A percentile compares a stretch with the other conserved stretches of the same genome.
Evolutionary conservation across 2,888 invertebrate species (phyloP).

Genomic region (Melieria picta): DNA sequence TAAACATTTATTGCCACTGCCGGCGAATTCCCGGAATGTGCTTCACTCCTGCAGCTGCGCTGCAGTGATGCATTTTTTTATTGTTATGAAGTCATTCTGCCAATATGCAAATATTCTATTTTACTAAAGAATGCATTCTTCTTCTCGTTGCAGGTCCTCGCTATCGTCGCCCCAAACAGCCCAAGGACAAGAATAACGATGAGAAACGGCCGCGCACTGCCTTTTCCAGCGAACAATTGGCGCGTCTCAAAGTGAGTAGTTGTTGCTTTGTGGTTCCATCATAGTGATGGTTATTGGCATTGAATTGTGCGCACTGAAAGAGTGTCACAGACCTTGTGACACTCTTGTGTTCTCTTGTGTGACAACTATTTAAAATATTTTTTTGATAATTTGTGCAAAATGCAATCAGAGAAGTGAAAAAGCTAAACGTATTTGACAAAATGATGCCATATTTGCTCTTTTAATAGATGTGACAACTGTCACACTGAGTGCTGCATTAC

Average conservation of each 20-base stretch:
- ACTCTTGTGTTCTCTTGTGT: no score
- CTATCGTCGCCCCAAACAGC: slow-evolving; percentile 66
- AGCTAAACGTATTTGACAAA: no score
- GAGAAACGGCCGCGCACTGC: slow-evolving; percentile 96
- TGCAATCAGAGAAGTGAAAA: no score
- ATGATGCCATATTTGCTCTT: no score
- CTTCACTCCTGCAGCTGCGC: neutral
- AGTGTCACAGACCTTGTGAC: no score
- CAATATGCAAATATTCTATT: slow-evolving; percentile 9
- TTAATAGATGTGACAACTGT: no score
- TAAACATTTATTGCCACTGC: neutral
- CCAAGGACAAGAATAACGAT: slow-evolving; percentile 69
- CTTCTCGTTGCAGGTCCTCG: slow-evolving; percentile 60
- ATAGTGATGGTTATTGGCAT: no score
- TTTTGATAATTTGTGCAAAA: no score
- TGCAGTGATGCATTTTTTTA: neutral
- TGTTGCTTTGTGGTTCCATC: no score
- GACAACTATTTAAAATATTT: no score
- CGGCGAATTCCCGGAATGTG: neutral
- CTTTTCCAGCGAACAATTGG: slow-evolving; percentile 92
- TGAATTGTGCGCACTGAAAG: no score
- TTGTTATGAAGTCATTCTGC: neutral
- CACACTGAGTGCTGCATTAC: no score
- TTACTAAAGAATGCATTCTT: neutral
- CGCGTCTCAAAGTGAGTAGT: slow-evolving; percentile 78